Evolutionary conservation across 2,888 invertebrate genomes (phyloP), one percentile per base, ranked within the genome.

Genomic region (Steinernema hermaphroditum): DNA sequence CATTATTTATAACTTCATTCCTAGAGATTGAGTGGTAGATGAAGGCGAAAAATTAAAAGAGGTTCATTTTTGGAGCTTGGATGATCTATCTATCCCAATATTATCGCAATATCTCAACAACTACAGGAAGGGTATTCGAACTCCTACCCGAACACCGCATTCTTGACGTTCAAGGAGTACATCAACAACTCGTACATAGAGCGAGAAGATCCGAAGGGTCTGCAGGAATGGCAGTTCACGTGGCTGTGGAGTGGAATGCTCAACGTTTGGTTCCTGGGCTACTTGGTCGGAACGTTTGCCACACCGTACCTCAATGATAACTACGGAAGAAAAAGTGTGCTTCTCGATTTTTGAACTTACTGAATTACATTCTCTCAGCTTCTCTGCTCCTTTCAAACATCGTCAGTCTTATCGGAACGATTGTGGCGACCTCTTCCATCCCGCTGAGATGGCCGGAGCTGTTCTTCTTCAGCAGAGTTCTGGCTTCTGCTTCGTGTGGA

Each of bases 51-150:
- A n/a, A n/a, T n/a, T n/a, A n/a, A n/a, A n/a, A n/a, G n/a, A n/a
- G n/a, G n/a, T n/a, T n/a, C n/a, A n/a, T n/a, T n/a, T n/a, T n/a
- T n/a, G n/a, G n/a, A n/a, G n/a, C n/a, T n/a, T n/a, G n/a, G n/a
- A n/a, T n/a, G n/a, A n/a, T n/a, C n/a, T n/a, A n/a, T n/a, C n/a
- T n/a, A n/a, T n/a, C n/a, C n/a, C n/a, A n/a, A n/a, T n/a, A n/a
- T n/a, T n/a, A n/a, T n/a, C n/a, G n/a, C n/a, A n/a, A n/a, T n/a
- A n/a, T n/a, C n/a, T n/a, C n/a, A n/a, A n/a, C n/a, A n/a, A n/a
- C n/a, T 78, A 29, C 37, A 80, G 78, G 82, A 81, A 73, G 80
- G 82, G 1, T 81, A 81, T 73, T 80, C 79, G n/a, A 79, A 77
- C 37, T 78, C 78, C 8, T 81, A 82, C 22, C 82, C 82, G 37